Evolutionary conservation across 2,888 invertebrate genomes (phyloP).

Genomic region (Phania funesta): DNA sequence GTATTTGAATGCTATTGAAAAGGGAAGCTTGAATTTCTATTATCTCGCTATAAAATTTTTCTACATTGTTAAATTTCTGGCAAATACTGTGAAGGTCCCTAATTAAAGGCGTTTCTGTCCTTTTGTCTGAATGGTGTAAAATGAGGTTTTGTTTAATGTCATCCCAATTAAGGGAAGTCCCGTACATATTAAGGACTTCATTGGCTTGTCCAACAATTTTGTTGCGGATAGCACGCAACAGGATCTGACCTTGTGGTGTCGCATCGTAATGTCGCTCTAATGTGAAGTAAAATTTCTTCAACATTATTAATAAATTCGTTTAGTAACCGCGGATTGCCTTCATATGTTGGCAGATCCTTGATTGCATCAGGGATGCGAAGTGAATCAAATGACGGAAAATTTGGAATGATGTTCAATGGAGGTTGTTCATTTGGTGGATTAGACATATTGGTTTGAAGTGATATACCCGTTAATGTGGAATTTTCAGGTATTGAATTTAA

Average conservation of each 20-base stretch:
- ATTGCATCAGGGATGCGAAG: too few species aligned
- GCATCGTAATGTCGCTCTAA: background rate
- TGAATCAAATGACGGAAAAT: too few species aligned
- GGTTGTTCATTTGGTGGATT: too few species aligned
- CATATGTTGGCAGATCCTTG: too few species aligned
- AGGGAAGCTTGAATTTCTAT: too few species aligned
- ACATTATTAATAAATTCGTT: background rate
- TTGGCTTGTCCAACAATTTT: background rate
- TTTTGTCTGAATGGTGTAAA: background rate
- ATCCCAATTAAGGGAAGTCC: background rate
- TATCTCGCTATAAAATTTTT: slow-evolving; percentile 42
- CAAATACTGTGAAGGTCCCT: background rate
- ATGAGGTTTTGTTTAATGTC: background rate
- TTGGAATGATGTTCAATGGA: too few species aligned
- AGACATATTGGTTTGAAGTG: too few species aligned
- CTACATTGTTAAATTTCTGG: background rate
- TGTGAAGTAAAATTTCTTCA: background rate
- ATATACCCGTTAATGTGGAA: too few species aligned
- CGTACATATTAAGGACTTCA: background rate
- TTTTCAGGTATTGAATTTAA: too few species aligned
- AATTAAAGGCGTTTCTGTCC: background rate
- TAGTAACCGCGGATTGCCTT: too few species aligned
- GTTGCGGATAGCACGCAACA: background rate
- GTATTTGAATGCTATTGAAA: slow-evolving; percentile 65
- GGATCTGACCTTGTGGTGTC: background rate